These are phyloP conservation scores for Danionella cerebrum DNA, from an alignment of 2,113 vertebrate species.

Conservation along the genomic window DNA sequence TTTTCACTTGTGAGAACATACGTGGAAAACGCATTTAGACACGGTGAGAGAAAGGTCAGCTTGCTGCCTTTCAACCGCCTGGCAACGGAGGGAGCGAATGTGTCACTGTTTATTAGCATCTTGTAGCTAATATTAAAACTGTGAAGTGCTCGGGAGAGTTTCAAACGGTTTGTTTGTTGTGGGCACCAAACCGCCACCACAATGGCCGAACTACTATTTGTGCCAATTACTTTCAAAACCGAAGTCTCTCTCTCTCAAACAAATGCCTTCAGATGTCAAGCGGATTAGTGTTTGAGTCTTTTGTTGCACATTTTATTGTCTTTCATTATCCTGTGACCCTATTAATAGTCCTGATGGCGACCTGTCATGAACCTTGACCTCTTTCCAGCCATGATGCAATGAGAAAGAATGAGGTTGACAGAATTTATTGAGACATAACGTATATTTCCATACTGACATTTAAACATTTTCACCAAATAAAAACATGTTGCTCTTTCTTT, in stretches of 20 bases:
- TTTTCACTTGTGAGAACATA: constrained; percentile 14
- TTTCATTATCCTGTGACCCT: not conserved
- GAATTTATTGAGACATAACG: not conserved
- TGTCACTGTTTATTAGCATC: not conserved
- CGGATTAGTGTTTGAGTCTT: not conserved
- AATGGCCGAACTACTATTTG: not conserved
- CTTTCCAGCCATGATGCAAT: not conserved
- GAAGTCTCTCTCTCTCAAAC: not conserved
- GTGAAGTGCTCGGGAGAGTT: not conserved
- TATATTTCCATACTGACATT: no score
- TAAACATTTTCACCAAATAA: no score
- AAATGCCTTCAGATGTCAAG: not conserved
- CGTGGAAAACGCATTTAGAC: constrained; percentile 19
- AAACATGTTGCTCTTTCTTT: no score
- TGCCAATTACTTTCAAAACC: not conserved
- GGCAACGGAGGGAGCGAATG: not conserved
- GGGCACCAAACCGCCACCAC: not conserved
- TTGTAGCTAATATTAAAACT: not conserved
- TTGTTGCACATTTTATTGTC: not conserved
- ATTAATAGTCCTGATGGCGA: not conserved
- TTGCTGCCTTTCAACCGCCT: not conserved
- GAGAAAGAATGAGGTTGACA: not conserved
- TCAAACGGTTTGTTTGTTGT: not conserved
- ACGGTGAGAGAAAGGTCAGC: constrained; percentile 22
- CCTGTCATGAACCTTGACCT: constrained; percentile 8